phyloP scores from a whole-genome alignment of 2,888 invertebrate species.

The Rotaria magnacalcarata region DNA sequence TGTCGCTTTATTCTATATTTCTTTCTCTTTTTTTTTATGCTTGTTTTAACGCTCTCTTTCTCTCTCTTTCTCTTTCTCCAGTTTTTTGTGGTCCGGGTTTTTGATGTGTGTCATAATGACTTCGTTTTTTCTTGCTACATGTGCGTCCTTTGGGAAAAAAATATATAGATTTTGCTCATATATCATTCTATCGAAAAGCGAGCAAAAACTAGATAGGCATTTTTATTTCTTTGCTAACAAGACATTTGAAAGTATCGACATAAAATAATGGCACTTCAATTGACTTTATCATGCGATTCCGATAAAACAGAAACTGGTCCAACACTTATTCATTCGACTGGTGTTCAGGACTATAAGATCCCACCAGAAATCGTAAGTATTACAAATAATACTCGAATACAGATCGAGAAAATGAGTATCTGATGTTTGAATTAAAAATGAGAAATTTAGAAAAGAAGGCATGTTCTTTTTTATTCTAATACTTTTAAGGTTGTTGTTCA shows the following conservation, averaged over 20 bases:
- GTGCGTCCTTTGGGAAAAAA: neutral
- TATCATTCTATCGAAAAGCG: neutral
- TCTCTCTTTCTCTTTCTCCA: neutral
- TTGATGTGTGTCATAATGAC: neutral
- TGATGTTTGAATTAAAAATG: too few species aligned
- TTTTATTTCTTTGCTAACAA: neutral
- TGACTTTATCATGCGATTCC: constrained; percentile 14
- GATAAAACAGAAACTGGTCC: neutral
- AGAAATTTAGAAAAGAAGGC: too few species aligned
- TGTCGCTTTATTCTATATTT: neutral
- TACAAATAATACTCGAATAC: neutral
- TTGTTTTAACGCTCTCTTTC: neutral
- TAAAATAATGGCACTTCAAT: neutral
- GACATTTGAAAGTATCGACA: neutral
- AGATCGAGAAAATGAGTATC: too few species aligned
- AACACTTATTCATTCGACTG: neutral
- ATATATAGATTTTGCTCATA: neutral
- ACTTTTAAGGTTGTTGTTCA: too few species aligned
- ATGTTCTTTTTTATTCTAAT: too few species aligned
- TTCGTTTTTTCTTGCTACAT: neutral
- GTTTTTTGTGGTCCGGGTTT: neutral
- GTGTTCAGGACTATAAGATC: neutral
- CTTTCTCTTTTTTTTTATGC: neutral
- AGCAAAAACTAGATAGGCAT: neutral
- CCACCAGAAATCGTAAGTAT: neutral